These are phyloP conservation scores for Hippopotamyrus pictus DNA, from an alignment of 2,797 vertebrate genomes.

Conservation along the genomic window DNA sequence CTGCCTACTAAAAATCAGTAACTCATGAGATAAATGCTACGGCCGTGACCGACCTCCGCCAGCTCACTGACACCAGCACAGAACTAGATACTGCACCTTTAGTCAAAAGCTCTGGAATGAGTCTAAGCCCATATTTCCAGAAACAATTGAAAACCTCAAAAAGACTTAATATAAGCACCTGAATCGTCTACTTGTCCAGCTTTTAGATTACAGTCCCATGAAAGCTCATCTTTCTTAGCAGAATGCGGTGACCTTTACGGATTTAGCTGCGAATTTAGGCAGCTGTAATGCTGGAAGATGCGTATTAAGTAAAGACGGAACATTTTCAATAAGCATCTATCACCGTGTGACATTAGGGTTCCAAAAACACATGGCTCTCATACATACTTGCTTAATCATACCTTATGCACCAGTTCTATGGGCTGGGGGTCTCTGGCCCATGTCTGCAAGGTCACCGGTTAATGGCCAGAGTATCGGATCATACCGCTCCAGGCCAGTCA, in stretches of 20 bases:
- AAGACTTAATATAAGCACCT: neutral
- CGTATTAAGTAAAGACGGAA: neutral
- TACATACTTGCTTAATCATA: neutral
- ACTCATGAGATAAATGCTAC: neutral
- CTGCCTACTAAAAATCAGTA: neutral
- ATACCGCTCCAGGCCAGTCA: neutral
- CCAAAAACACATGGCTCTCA: neutral
- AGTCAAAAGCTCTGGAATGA: neutral
- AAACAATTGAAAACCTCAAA: neutral
- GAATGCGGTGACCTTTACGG: neutral
- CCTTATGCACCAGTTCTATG: neutral
- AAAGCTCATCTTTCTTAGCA: neutral
- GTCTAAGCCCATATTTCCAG: neutral
- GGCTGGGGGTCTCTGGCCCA: neutral
- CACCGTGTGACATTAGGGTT: neutral
- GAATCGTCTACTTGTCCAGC: neutral
- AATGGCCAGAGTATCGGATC: neutral
- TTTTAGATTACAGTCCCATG: neutral
- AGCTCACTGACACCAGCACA: neutral
- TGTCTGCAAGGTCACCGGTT: neutral
- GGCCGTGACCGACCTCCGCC: neutral
- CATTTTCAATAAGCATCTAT: neutral
- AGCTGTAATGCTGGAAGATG: neutral
- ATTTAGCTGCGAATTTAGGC: neutral
- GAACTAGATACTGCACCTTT: neutral